Base-by-base conservation (phyloP, 2,888 invertebrate genomes). In the Philhelius pedissequus region DNA sequence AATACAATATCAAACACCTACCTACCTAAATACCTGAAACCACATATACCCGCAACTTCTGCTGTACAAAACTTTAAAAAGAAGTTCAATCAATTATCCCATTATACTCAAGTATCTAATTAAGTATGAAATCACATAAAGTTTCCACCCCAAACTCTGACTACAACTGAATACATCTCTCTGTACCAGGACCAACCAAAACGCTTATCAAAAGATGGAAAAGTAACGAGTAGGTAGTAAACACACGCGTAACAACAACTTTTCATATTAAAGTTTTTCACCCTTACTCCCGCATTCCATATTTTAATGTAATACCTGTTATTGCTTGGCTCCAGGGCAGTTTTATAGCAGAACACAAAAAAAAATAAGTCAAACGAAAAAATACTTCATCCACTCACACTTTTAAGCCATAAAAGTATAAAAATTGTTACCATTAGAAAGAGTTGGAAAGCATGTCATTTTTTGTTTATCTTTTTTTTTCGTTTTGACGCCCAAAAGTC, bases 51-150 rank as follows among this genome's bases (percentile, higher is more conserved):
- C 45, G 13, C 32, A n/a, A 64, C 48, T 48, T 48, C 3, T 45
- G 13, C 20, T 75, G 18, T 18, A 30, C 40, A 76, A 75, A 66
- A 48, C 50, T 74, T 18, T 18, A 43, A n/a, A 38, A 45, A 22
- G 30, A 54, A 43, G 50, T 64, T 74, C 64, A 64, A 74, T 75
- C 79, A 83, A 78, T 83, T 83, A 83, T 76, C 71, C 76, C 81
- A 81, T 83, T 78, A 78, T 68, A 30, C 70, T 74, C 69, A 78
- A 78, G 83, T 74, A 78, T 66, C 83, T 79, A 83, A 75, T 78
- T 83, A 64, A 32, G 27, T 64, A 83, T 74, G 50, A 74, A 78
- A 74, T 82, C 73, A 69, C 48, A 74, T 62, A 69, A 64, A 70
- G 50, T 25, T 18, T 54, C 43, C 60, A 30, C 38, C 66, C 32